Conservation (phyloP, 2,888 invertebrate species). For the Dryomyza anilis region DNA sequence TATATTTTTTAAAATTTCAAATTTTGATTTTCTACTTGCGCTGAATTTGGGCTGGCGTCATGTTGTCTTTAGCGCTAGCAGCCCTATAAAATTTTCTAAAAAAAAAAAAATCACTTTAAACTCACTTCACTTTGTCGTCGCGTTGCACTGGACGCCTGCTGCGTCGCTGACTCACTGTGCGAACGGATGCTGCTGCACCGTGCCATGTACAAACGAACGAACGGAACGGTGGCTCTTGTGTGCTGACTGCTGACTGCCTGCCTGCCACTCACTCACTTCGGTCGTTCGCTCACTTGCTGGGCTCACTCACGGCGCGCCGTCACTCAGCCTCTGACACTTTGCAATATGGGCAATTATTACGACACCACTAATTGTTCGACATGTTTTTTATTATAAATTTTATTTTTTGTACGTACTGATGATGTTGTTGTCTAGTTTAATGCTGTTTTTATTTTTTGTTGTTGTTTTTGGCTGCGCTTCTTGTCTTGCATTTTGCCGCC, state of each 20-base stretch:
- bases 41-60: too few relatives aligned
- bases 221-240: background rate
- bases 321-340: conserved; percentile 5
- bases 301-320: background rate
- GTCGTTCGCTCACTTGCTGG: background rate
- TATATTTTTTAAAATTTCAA: too few relatives aligned
- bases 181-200: too few relatives aligned
- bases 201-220: background rate
- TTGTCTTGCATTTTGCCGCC: background rate
- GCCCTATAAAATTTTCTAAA: too few relatives aligned
- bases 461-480: background rate
- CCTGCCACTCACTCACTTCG: background rate
- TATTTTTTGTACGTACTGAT: background rate
- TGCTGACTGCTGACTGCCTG: background rate
- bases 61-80: too few relatives aligned
- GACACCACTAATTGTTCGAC: conserved; percentile 46
- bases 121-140: too few relatives aligned
- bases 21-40: too few relatives aligned
- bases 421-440: background rate
- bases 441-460: background rate
- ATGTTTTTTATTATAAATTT: background rate
- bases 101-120: background rate
- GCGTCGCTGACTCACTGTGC: too few relatives aligned
- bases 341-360: conserved; percentile 39
- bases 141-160: too few relatives aligned